Percentiles rank a stretch among this genome's conserved stretches.
Conservation (phyloP, 2,113 vertebrate genomes). For the Crotalus horridus region DNA sequence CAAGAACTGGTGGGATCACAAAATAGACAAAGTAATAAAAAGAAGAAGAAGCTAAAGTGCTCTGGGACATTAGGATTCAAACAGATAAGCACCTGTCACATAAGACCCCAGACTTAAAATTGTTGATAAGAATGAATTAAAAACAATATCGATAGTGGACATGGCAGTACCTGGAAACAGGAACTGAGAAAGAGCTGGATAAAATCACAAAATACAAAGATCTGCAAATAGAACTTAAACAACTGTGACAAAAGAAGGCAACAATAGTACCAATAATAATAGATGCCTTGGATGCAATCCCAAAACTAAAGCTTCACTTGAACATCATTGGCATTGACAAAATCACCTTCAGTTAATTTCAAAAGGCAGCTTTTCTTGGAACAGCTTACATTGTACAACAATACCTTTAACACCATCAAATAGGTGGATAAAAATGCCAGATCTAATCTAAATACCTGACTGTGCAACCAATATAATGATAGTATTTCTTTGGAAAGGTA, state of each 20-base stretch:
- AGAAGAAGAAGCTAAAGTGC: neutral
- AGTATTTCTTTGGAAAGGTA: neutral
- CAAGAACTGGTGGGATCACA: neutral
- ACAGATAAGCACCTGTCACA: neutral
- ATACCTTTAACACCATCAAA: neutral
- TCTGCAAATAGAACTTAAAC: neutral
- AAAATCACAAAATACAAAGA: neutral
- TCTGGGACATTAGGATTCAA: neutral
- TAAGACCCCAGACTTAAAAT: neutral
- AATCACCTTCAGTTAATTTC: neutral
- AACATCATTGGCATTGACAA: neutral
- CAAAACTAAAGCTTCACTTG: neutral
- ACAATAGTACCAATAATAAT: neutral
- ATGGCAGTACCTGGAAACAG: no score
- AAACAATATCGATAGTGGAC: neutral
- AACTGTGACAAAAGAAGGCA: neutral
- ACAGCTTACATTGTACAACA: neutral
- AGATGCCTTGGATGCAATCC: neutral
- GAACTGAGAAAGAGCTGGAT: neutral
- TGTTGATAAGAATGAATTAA: neutral
- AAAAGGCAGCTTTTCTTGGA: neutral
- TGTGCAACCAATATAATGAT: neutral
- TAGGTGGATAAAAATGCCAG: neutral
- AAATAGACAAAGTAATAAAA: neutral
- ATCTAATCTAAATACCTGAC: neutral